These are phyloP conservation scores for Hypocryptadius cinnamomeus DNA, from an alignment of 2,113 vertebrate species.

Conservation along the genomic window DNA sequence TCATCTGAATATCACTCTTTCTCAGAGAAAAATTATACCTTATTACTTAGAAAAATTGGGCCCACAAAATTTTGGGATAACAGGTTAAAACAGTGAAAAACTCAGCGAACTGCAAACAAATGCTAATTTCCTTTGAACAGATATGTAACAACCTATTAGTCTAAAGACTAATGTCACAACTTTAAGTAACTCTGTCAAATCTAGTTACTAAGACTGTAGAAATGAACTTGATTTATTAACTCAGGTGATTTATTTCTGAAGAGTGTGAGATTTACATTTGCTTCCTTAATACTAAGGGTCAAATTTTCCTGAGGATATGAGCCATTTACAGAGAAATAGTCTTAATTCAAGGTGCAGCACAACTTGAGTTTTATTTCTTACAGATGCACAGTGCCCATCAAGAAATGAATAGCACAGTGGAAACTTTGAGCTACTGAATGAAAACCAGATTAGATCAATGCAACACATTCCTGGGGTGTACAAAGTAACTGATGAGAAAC, in stretches of 20 bases:
- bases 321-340: not conserved
- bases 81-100: not conserved
- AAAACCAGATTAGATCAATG: not conserved
- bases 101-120: not conserved
- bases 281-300: not conserved
- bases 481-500: not conserved
- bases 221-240: not conserved
- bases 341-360: not conserved
- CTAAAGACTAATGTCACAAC: not conserved
- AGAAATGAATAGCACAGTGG: not conserved
- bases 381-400: not conserved
- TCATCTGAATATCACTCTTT: not conserved
- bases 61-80: not conserved
- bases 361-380: not conserved
- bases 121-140: not conserved
- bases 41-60: not conserved
- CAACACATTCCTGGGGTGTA: not conserved
- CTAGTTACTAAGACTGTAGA: not conserved
- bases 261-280: not conserved
- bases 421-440: not conserved
- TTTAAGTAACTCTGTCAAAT: not conserved
- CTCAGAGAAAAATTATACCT: not conserved
- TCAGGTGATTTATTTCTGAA: not conserved
- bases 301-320: not conserved
- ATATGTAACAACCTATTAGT: not conserved